phyloP scores from a whole-genome alignment of 2,797 vertebrate species.

The Gallirallus australis region DNA sequence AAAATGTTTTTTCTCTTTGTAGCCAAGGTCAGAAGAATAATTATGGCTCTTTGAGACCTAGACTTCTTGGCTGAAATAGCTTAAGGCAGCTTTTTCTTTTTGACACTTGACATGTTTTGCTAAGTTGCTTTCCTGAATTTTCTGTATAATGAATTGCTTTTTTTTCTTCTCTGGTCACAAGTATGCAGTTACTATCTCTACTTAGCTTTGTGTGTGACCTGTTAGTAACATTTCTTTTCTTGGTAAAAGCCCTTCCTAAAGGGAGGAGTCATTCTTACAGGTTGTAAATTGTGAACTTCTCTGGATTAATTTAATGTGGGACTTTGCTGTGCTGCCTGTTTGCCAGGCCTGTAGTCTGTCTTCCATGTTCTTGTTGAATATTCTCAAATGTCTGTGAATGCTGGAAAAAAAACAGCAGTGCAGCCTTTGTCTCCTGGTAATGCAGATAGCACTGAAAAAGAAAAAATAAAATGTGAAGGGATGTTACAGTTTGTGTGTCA shows the following conservation, averaged over 20 bases:
- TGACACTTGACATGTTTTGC: background rate
- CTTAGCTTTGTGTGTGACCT: background rate
- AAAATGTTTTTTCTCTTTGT: background rate
- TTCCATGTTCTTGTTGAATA: background rate
- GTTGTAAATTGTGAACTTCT: background rate
- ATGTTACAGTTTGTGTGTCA: background rate
- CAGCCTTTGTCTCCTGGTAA: background rate
- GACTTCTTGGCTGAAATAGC: background rate
- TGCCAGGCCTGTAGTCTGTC: background rate
- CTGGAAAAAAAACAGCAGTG: background rate
- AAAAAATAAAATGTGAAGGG: background rate
- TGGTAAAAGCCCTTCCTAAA: background rate
- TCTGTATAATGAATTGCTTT: rapidly evolving
- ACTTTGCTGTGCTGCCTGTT: background rate
- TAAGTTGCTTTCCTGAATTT: background rate
- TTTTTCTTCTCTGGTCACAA: background rate
- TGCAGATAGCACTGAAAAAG: background rate
- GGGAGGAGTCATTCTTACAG: background rate
- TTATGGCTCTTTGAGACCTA: background rate
- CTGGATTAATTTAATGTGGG: background rate
- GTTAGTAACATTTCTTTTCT: background rate
- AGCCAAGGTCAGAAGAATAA: background rate
- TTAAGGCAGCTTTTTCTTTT: background rate
- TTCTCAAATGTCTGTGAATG: background rate
- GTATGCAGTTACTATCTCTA: background rate